Percentiles rank a stretch among this genome's conserved stretches.
phyloP scores from a whole-genome alignment of 2,888 invertebrate species.

The Tenthredo distinguenda region DNA sequence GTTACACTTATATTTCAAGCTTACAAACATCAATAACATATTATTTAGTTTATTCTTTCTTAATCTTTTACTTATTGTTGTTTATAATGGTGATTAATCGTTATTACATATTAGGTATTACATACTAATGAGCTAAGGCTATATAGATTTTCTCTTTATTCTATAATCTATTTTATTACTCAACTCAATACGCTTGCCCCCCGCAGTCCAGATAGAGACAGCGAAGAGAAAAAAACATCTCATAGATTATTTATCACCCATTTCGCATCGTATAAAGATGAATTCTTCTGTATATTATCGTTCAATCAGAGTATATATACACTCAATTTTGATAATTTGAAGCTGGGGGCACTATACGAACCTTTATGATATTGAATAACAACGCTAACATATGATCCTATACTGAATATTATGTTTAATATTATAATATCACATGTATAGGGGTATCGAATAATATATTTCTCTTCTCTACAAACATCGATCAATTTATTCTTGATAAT shows the following conservation, averaged over 20 bases:
- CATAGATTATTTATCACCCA: neutral
- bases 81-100: neutral
- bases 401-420: neutral
- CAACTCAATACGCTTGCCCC: neutral
- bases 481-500: neutral
- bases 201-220: neutral
- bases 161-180: neutral
- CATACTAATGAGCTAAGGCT: neutral
- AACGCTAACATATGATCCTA: neutral
- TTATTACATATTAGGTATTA: neutral
- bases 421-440: neutral
- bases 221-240: neutral
- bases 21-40: constrained; percentile 77
- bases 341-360: neutral
- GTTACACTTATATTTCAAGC: constrained; percentile 77
- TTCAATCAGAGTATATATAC: neutral
- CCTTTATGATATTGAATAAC: neutral
- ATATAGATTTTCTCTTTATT: neutral
- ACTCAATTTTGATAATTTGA: neutral
- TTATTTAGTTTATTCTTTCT: constrained; percentile 54
- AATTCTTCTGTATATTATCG: neutral
- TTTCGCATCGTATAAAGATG: neutral
- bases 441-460: neutral
- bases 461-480: neutral
- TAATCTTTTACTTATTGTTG: constrained; percentile 52